Conservation (phyloP, 2,888 invertebrate species). For the Malthinus flaveolus region DNA sequence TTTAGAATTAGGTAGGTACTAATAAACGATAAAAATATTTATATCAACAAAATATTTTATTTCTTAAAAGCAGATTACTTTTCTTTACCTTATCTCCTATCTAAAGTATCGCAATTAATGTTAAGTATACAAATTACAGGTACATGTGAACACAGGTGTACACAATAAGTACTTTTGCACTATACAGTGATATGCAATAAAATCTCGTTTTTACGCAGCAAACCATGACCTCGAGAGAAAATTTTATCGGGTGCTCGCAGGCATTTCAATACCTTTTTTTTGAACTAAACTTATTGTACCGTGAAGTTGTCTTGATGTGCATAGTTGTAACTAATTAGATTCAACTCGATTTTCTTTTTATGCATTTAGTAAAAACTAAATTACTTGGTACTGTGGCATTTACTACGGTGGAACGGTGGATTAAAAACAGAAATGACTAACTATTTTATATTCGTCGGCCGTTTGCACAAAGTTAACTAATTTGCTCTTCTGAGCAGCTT, state of each 20-base stretch:
- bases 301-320: background rate
- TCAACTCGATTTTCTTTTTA: too few species aligned
- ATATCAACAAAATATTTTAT: too few species aligned
- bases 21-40: too few species aligned
- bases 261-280: constrained; percentile 8
- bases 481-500: too few species aligned
- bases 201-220: constrained; percentile 15
- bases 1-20: too few species aligned
- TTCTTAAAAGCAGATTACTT: constrained; percentile 5
- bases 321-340: too few species aligned
- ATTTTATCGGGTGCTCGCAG: constrained; percentile 16
- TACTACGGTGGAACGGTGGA: too few species aligned
- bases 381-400: too few species aligned
- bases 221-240: constrained; percentile 19
- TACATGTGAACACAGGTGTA: constrained; percentile 13
- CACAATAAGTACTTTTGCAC: constrained; percentile 12
- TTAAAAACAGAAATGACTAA: too few species aligned
- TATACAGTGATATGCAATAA: constrained; percentile 12
- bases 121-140: constrained; percentile 11
- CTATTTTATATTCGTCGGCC: too few species aligned
- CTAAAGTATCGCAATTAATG: constrained; percentile 11
- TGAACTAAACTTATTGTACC: background rate
- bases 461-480: too few species aligned
- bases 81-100: constrained; percentile 6
- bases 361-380: too few species aligned